Evolutionary conservation across 2,113 vertebrate species (phyloP).

Genomic region (Gallinago jamesoni): DNA sequence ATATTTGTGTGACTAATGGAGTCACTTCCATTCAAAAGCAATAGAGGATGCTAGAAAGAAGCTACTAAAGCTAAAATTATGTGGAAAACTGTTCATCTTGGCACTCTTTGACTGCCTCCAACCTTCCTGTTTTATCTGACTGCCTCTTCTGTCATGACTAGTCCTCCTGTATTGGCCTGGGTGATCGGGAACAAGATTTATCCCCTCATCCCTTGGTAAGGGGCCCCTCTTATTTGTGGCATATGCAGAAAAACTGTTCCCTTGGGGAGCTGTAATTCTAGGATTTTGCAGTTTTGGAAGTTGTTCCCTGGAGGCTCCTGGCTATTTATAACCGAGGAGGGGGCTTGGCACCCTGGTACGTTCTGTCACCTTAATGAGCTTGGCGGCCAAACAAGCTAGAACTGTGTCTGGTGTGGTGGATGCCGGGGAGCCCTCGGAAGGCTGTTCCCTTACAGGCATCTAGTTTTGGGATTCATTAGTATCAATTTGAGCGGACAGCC

Average conservation of each 20-base stretch:
- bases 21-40: not conserved
- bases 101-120: not conserved
- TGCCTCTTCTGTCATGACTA: fast-evolving
- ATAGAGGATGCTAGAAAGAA: not conserved
- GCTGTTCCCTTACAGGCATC: too few relatives aligned
- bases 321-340: fast-evolving
- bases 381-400: not conserved
- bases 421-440: fast-evolving
- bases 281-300: not conserved
- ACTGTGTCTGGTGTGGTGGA: fast-evolving
- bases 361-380: not conserved
- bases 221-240: not conserved
- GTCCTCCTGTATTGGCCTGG: fast-evolving
- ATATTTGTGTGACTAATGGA: not conserved
- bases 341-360: fast-evolving
- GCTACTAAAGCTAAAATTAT: not conserved
- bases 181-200: fast-evolving
- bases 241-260: not conserved
- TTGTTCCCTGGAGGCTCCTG: not conserved
- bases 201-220: not conserved
- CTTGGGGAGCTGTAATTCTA: not conserved
- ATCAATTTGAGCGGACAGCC: not conserved
- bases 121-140: not conserved
- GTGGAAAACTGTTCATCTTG: not conserved
- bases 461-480: too few relatives aligned